These are phyloP conservation scores for Penelope pileata DNA, from an alignment of 2,113 vertebrate species.

Conservation along the genomic window DNA sequence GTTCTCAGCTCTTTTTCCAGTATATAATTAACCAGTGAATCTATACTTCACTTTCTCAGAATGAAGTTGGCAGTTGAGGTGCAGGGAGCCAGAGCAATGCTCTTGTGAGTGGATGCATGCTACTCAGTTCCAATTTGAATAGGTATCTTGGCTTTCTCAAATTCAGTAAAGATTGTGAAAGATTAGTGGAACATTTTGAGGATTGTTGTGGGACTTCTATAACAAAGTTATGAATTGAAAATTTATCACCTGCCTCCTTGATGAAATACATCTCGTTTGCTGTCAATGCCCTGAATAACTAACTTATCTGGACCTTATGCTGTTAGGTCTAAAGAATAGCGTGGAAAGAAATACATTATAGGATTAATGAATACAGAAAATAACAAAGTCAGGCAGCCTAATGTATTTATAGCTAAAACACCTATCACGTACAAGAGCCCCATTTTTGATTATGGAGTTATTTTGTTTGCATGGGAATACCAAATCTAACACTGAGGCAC, in stretches of 20 bases:
- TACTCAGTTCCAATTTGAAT: not conserved
- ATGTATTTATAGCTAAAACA: not conserved
- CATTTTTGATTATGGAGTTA: not conserved
- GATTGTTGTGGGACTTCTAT: not conserved
- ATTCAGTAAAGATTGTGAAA: not conserved
- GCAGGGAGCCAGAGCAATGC: not conserved
- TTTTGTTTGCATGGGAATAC: fast-evolving
- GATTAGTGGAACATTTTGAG: not conserved
- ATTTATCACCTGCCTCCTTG: not conserved
- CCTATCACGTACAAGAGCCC: fast-evolving
- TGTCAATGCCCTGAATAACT: not conserved
- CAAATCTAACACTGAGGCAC: not conserved
- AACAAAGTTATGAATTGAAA: no score
- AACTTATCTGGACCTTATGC: not conserved
- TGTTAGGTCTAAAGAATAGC: not conserved
- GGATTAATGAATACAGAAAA: not conserved
- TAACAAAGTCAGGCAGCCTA: not conserved
- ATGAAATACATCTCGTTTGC: not conserved
- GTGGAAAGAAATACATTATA: not conserved
- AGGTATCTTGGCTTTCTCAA: not conserved
- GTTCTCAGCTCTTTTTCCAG: not conserved
- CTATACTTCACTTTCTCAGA: not conserved
- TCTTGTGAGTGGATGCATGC: not conserved
- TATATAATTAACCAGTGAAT: not conserved
- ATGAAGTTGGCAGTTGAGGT: not conserved